These are phyloP conservation scores for Pyralis farinalis DNA, from an alignment of 2,888 invertebrate species.

Conservation along the genomic window DNA sequence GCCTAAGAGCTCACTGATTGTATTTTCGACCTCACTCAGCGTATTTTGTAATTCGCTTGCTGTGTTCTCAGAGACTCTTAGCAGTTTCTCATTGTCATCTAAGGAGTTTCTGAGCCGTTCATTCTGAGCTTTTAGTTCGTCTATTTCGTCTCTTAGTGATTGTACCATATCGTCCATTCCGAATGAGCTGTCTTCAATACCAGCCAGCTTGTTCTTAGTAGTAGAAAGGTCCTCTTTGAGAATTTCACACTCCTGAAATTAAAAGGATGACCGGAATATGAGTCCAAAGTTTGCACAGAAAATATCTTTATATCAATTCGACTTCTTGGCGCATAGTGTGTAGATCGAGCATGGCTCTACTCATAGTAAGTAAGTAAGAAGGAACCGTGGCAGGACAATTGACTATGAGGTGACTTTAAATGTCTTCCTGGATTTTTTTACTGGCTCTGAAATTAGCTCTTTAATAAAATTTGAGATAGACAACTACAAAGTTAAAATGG, in stretches of 20 bases:
- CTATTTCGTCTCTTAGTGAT: conserved; percentile 84
- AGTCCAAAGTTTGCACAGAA: too few relatives aligned
- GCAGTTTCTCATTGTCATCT: conserved; percentile 82
- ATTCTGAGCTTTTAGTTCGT: conserved; percentile 75
- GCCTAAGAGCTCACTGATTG: conserved; percentile 81
- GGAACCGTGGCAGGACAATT: too few relatives aligned
- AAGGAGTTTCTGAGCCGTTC: conserved; percentile 83
- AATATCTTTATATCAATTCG: too few relatives aligned
- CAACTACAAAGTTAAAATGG: too few relatives aligned
- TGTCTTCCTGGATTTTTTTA: too few relatives aligned
- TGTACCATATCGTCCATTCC: conserved; percentile 87
- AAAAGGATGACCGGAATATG: not conserved
- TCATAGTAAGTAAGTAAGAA: too few relatives aligned
- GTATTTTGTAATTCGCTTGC: conserved; percentile 91
- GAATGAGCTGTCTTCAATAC: conserved; percentile 86
- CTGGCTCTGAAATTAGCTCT: too few relatives aligned
- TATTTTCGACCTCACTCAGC: conserved; percentile 86
- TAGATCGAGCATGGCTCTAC: too few relatives aligned
- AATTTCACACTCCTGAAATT: conserved; percentile 82
- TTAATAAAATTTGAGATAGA: too few relatives aligned
- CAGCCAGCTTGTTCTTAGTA: conserved; percentile 80
- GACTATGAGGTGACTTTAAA: too few relatives aligned
- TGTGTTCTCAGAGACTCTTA: conserved; percentile 87
- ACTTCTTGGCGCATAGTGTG: too few relatives aligned
- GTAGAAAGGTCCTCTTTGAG: conserved; percentile 82